phyloP scores from a whole-genome alignment of 2,888 invertebrate species.

The Cerastis leucographa region DNA sequence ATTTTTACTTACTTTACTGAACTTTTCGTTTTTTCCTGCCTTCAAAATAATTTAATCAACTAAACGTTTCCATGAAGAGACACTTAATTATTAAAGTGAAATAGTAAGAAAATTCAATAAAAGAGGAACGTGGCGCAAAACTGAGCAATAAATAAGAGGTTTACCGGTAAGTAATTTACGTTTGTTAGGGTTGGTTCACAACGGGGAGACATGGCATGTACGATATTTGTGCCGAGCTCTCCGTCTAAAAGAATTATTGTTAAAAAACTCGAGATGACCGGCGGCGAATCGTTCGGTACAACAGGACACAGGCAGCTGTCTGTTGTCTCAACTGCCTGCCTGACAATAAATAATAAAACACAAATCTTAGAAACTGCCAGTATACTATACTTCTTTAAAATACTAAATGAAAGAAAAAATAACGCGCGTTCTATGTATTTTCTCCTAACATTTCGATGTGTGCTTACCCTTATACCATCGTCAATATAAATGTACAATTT shows the following conservation, averaged over 20 bases:
- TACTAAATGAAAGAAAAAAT: neutral
- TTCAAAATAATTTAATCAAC: constrained; percentile 28
- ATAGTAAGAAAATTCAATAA: constrained; percentile 38
- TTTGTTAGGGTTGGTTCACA: constrained; percentile 20
- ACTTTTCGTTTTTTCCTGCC: neutral
- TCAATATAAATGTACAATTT: constrained; percentile 43
- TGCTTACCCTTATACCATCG: neutral
- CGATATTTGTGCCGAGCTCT: neutral
- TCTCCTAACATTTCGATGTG: neutral
- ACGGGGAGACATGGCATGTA: neutral
- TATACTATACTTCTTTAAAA: neutral
- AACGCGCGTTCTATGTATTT: too few relatives aligned
- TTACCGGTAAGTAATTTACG: constrained; percentile 56
- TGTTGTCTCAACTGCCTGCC: too few relatives aligned
- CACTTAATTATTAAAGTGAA: constrained; percentile 28
- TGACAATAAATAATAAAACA: too few relatives aligned
- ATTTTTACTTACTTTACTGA: too few relatives aligned
- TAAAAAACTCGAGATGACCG: neutral
- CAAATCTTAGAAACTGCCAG: neutral
- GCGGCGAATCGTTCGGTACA: neutral
- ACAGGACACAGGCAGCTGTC: too few relatives aligned
- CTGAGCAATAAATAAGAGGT: constrained; percentile 57
- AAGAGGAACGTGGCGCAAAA: constrained; percentile 33
- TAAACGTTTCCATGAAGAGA: neutral
- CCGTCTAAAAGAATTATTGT: neutral